These are phyloP conservation scores for Caenorhabditis auriculariae DNA, from an alignment of 2,888 invertebrate species.

Conservation along the genomic window DNA sequence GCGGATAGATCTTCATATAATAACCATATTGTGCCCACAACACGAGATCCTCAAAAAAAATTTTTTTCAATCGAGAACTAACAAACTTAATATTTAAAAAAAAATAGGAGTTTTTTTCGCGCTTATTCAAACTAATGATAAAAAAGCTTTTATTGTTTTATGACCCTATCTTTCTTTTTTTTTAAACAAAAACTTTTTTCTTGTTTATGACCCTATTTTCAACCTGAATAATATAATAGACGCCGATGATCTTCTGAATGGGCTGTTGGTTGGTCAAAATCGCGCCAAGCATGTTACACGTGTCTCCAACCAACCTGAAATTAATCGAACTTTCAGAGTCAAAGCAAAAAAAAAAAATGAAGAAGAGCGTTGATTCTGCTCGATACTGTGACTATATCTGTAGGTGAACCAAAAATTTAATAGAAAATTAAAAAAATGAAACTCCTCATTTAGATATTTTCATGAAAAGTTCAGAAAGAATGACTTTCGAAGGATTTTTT, in stretches of 20 bases:
- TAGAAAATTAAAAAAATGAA: not conserved
- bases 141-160: too few species aligned
- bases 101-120: too few species aligned
- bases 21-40: constrained; percentile 59
- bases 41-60: constrained; percentile 47
- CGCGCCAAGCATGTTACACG: constrained; percentile 65
- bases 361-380: not conserved
- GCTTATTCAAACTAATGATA: too few species aligned
- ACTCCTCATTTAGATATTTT: too few species aligned
- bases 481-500: too few species aligned
- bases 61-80: not conserved
- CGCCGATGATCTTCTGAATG: constrained; percentile 61
- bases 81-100: not conserved
- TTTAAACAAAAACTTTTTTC: not conserved
- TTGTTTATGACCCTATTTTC: not conserved
- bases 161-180: not conserved
- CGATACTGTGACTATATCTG: not conserved
- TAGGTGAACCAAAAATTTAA: not conserved
- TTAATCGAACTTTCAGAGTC: not conserved
- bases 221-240: constrained; percentile 57
- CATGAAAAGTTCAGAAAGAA: too few species aligned
- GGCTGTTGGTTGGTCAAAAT: constrained; percentile 64
- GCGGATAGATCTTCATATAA: constrained; percentile 42
- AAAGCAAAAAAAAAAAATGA: too few species aligned
- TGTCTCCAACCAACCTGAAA: constrained; percentile 64